Evolutionary conservation across 2,888 invertebrate species (phyloP).

Genomic region (Torymus aiolomorphi): DNA sequence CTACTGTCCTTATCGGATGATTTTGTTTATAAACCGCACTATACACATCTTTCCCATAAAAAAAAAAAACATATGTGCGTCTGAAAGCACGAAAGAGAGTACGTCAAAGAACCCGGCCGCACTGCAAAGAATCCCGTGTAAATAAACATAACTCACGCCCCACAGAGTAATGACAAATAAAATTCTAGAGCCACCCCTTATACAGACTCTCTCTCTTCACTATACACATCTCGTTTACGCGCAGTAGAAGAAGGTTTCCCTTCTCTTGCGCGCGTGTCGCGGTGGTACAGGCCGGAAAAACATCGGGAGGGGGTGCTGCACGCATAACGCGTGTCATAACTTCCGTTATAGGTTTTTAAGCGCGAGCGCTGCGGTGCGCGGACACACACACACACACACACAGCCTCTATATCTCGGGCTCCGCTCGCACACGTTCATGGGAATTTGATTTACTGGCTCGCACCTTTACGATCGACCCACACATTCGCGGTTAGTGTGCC

Average conservation of each 20-base stretch:
- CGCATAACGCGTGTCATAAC: conserved; percentile 60
- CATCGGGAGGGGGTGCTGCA: conserved; percentile 30
- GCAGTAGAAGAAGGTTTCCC: conserved; percentile 42
- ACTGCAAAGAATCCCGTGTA: background rate
- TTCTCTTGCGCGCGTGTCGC: conserved; percentile 30
- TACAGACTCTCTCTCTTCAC: background rate
- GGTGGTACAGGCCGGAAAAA: conserved; percentile 47
- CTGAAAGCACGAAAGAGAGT: conserved; percentile 5
- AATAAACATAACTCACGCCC: conserved; percentile 38
- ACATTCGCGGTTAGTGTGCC: conserved; percentile 52
- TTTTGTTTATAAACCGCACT: too few relatives aligned
- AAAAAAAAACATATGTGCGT: background rate
- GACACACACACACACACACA: conserved; percentile 25
- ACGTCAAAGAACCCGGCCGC: background rate
- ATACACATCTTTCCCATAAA: too few relatives aligned
- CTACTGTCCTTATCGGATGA: too few relatives aligned
- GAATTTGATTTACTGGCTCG: conserved; percentile 66
- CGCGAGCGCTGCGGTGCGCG: conserved; percentile 52
- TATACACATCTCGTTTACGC: background rate
- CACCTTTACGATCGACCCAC: conserved; percentile 66
- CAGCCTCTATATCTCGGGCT: conserved; percentile 39
- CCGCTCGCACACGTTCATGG: conserved; percentile 58
- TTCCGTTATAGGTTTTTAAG: conserved; percentile 65
- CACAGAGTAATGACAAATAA: conserved; percentile 33
- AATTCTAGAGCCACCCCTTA: conserved; percentile 10